Percentiles rank a stretch among this genome's conserved stretches.
These are phyloP conservation scores for Sarotherodon lohbergeri DNA, from an alignment of 2,113 vertebrate genomes.

Conservation along the genomic window DNA sequence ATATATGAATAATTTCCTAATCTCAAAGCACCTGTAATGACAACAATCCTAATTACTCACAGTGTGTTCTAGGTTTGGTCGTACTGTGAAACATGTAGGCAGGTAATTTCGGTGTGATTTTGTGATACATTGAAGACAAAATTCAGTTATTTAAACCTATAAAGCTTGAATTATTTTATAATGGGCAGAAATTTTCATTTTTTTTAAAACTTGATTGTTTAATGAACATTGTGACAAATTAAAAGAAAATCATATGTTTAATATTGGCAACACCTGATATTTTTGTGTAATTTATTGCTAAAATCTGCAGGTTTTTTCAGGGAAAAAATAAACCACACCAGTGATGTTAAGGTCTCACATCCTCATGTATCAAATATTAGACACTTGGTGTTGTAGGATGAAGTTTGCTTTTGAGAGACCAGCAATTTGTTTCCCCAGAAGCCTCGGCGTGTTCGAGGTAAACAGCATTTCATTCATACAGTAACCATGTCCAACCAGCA, in stretches of 20 bases:
- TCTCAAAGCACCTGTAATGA: background rate
- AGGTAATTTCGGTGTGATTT: background rate
- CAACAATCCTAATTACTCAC: background rate
- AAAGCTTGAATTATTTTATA: background rate
- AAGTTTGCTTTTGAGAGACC: background rate
- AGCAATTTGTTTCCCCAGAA: background rate
- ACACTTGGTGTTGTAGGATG: background rate
- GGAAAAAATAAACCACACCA: background rate
- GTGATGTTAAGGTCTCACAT: background rate
- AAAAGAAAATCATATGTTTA: background rate
- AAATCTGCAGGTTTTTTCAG: background rate
- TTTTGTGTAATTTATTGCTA: background rate
- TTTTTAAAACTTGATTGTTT: background rate
- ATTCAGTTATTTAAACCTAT: background rate
- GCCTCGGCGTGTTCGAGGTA: background rate
- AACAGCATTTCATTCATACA: background rate
- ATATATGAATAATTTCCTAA: background rate
- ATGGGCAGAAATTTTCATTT: background rate
- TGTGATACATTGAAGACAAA: background rate
- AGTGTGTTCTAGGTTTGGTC: background rate
- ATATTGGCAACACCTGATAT: background rate
- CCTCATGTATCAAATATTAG: background rate
- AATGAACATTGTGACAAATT: background rate
- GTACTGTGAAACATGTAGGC: background rate
- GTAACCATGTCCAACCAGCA: constrained; percentile 14